phyloP scores from a whole-genome alignment of 53 echinoderm and acorn worm species.

The Holothuria leucospilota region DNA sequence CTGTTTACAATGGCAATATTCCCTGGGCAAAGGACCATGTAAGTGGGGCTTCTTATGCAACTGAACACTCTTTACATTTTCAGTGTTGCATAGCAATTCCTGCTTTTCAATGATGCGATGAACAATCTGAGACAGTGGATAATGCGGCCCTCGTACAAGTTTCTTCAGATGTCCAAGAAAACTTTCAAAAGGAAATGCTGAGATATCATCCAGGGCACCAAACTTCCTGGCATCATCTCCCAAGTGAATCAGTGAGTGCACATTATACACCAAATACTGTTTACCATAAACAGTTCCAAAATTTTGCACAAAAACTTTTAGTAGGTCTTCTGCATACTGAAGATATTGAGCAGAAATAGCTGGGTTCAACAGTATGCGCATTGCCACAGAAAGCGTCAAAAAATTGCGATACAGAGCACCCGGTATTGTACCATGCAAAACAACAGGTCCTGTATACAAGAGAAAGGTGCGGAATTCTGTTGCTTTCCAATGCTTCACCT shows the following conservation, averaged over 20 bases:
- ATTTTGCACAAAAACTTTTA: conserved; percentile 59
- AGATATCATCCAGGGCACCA: no score
- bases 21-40: conserved; percentile 28
- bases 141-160: no score
- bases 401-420: conserved; percentile 46
- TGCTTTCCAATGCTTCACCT: conserved; percentile 64
- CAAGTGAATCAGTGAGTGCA: no score
- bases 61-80: background rate
- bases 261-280: no score
- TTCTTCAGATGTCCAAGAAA: no score
- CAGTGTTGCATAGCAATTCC: background rate
- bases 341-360: background rate
- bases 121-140: conserved; percentile 42
- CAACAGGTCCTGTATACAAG: conserved; percentile 59
- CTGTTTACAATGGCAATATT: conserved; percentile 26
- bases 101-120: conserved; percentile 40
- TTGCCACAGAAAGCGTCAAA: conserved; percentile 51
- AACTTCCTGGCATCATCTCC: no score
- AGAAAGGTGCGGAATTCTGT: conserved; percentile 68
- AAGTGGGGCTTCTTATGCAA: conserved; percentile 15
- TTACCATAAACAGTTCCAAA: conserved; percentile 56
- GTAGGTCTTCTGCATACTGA: conserved; percentile 59
- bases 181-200: no score
- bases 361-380: conserved; percentile 47
- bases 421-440: conserved; percentile 25